These are phyloP conservation scores for Sminthurinus aureus DNA, from an alignment of 2,888 invertebrate species.

Conservation along the genomic window DNA sequence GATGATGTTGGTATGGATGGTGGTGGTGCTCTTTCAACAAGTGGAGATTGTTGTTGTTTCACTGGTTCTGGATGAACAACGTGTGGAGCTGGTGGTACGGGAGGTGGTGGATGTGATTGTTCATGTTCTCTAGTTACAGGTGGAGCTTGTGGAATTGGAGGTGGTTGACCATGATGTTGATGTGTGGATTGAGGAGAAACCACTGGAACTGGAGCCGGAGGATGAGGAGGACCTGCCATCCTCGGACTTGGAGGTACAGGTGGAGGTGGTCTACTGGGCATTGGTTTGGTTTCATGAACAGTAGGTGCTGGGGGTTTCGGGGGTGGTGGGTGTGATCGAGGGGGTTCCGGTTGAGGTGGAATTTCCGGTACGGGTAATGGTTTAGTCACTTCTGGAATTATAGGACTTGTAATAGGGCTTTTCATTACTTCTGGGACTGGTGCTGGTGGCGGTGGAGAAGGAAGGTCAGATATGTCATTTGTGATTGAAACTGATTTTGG, in stretches of 20 bases:
- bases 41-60: slow-evolving; percentile 61
- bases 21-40: not conserved
- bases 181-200: slow-evolving; percentile 61
- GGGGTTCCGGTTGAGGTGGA: slow-evolving; percentile 38
- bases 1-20: too few species aligned
- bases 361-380: slow-evolving; percentile 39
- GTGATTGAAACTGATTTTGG: not conserved
- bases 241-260: not conserved
- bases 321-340: slow-evolving; percentile 52
- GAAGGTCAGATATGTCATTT: not conserved
- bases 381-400: not conserved
- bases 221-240: slow-evolving; percentile 43
- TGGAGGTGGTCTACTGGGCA: slow-evolving; percentile 60
- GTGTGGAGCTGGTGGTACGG: slow-evolving; percentile 6
- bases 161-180: slow-evolving; percentile 58
- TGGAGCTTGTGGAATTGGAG: slow-evolving; percentile 60
- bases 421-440: slow-evolving; percentile 46
- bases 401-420: slow-evolving; percentile 3
- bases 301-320: slow-evolving; percentile 59
- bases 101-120: slow-evolving; percentile 53
- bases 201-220: slow-evolving; percentile 60
- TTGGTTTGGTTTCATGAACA: slow-evolving; percentile 63
- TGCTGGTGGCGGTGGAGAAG: slow-evolving; percentile 41
- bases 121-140: too few species aligned
- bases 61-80: slow-evolving; percentile 63